Evolutionary conservation across 2,797 vertebrate genomes (phyloP), one percentile per base, ranked within the genome.

Genomic region (Setipinna tenuifilis): DNA sequence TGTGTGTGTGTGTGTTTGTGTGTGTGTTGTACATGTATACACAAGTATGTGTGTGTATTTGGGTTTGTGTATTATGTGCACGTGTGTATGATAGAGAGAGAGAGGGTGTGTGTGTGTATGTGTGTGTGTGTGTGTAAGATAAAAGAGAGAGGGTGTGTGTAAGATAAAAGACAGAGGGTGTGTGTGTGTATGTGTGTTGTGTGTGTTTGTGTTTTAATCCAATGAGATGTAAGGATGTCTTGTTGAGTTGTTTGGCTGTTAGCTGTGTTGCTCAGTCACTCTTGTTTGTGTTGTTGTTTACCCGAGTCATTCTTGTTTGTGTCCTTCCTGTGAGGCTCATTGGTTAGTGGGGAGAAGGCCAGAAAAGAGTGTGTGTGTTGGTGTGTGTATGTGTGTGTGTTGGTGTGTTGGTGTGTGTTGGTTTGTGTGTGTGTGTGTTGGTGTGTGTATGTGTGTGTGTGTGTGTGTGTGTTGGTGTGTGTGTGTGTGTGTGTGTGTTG

Each of bases 161-260:
- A n/a, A n/a, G n/a, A n/a, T n/a, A n/a, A n/a, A n/a, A n/a, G n/a
- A n/a, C n/a, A n/a, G n/a, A n/a, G n/a, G n/a, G n/a, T n/a, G n/a
- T n/a, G n/a, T n/a, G 58, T 61, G 19, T 61, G 58, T 61, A 23
- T 62, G 61, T 62, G n/a, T 62, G 59, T 62, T 62, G 59, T 62
- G 21, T 62, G 59, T 62, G 59, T 62, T 19, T 23, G 4, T 6
- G n/a, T n/a, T n/a, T n/a, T n/a, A n/a, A n/a, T n/a, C n/a, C n/a
- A n/a, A n/a, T n/a, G n/a, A n/a, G n/a, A n/a, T n/a, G n/a, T n/a
- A n/a, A n/a, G n/a, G n/a, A n/a, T n/a, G n/a, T n/a, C n/a, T n/a
- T n/a, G n/a, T n/a, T n/a, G n/a, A n/a, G n/a, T n/a, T n/a, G n/a
- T n/a, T n/a, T n/a, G n/a, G n/a, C n/a, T n/a, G n/a, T n/a, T n/a